Conservation (phyloP, 2,113 vertebrate species). For the Suricata suricatta region DNA sequence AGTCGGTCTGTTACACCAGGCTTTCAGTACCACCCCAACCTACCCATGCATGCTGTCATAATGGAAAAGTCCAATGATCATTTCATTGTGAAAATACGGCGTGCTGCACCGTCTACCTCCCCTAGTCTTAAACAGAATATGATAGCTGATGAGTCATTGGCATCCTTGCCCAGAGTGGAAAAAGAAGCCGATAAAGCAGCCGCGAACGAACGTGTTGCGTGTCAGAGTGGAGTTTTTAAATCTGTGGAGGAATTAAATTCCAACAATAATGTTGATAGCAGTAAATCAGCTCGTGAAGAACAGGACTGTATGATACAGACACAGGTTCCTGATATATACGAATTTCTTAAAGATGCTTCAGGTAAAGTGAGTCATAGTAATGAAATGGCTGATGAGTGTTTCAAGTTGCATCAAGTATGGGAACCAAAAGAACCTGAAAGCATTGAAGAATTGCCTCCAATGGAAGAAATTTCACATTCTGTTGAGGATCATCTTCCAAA, state of each 20-base stretch:
- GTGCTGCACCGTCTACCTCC: slow-evolving; percentile 80
- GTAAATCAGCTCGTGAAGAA: slow-evolving; percentile 32
- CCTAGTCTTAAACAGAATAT: slow-evolving; percentile 62
- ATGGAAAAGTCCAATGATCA: slow-evolving; percentile 98
- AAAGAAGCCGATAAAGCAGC: slow-evolving; percentile 60
- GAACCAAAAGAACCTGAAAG: slow-evolving; percentile 67
- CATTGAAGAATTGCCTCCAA: slow-evolving; percentile 29
- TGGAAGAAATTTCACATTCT: slow-evolving; percentile 54
- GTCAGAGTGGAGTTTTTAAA: slow-evolving; percentile 34
- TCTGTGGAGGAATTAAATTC: slow-evolving; percentile 43
- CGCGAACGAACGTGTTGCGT: slow-evolving; percentile 61
- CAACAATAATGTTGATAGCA: neutral
- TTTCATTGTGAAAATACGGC: slow-evolving; percentile 95
- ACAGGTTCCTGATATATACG: slow-evolving; percentile 76
- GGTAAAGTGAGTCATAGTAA: neutral
- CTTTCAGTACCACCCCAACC: slow-evolving; percentile 91
- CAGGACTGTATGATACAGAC: slow-evolving; percentile 52
- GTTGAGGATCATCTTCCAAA: slow-evolving; percentile 52
- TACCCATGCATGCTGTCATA: slow-evolving; percentile 96
- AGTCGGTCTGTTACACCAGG: slow-evolving; percentile 75
- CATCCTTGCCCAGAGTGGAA: slow-evolving; percentile 50
- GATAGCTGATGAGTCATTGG: slow-evolving; percentile 46
- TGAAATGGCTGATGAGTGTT: slow-evolving; percentile 54
- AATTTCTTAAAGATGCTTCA: slow-evolving; percentile 72
- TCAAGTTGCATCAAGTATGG: slow-evolving; percentile 72